Evolutionary conservation across 2,113 vertebrate genomes (phyloP), one percentile per base, ranked within the genome.

Genomic region (Eubucco bourcierii): DNA sequence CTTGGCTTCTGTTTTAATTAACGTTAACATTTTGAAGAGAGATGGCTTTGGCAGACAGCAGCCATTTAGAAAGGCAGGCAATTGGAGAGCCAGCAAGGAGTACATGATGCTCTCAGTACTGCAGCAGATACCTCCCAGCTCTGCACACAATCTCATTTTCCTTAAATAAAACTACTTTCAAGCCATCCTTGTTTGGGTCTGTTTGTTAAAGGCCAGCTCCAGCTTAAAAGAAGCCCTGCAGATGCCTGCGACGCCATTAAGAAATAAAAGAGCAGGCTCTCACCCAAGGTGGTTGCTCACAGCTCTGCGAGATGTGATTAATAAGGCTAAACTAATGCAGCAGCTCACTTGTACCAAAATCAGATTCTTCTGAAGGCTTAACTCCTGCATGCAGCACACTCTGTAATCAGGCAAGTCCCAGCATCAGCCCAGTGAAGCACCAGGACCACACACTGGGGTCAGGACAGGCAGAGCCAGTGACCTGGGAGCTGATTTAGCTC

Each of bases 21-120:
- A 86, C 61, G 60, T 79, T 88, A 93, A 73, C 75, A 59, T 89
- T 89, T 65, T 74, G 75, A 52, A 85, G 90, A 91, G 74, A 47
- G 77, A 70, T 63, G 64, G n/a, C 16, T 95, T 91, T 93, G 84
- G 95, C 93, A 91, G 64, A 58, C 59, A 84, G 67, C 33, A 71
- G 83, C 76, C 47, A 11, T 46, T 71, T 60, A 53, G 56, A 44
- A 56, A 63, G 47, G 63, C 58, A 63, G 39, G 63, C 52, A 31
- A 73, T 81, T 79, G 58, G 76, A 73, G 71, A 79, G 74, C 31
- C 58, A 67, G 77, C 58, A 59, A 90, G 86, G 28, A 89, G 59
- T 14, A 20, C 53, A 60, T 71, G 77, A 63, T 72, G 84, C 29
- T 56, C 25, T 37, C 15, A 8, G 28, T 81, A 12, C 71, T 90